These are phyloP conservation scores for Gandaritis pyraliata DNA, from an alignment of 2,888 invertebrate species.

Conservation along the genomic window DNA sequence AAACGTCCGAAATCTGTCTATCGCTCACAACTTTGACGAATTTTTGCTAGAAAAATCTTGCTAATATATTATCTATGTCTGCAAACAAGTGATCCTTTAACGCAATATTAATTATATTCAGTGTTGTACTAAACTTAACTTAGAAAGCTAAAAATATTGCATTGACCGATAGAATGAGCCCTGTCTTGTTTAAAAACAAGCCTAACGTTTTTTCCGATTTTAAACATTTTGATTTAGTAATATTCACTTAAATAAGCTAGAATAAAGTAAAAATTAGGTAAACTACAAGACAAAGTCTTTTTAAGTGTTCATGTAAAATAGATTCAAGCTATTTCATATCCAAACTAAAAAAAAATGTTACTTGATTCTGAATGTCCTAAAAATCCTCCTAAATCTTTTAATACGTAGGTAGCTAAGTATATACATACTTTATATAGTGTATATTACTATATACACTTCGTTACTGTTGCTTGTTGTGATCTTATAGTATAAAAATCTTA, in stretches of 20 bases:
- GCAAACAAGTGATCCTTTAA: too few relatives aligned
- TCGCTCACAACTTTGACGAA: too few relatives aligned
- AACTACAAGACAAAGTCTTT: constrained; percentile 30
- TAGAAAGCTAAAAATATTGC: too few relatives aligned
- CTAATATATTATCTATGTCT: too few relatives aligned
- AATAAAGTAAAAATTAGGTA: neutral
- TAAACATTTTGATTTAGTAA: too few relatives aligned
- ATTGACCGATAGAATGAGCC: too few relatives aligned
- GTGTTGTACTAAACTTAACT: too few relatives aligned
- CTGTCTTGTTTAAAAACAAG: too few relatives aligned
- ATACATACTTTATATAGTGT: neutral
- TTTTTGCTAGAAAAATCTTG: too few relatives aligned
- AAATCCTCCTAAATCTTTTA: neutral
- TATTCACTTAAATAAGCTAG: too few relatives aligned
- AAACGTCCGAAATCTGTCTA: neutral
- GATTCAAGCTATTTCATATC: constrained; percentile 1
- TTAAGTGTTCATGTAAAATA: constrained; percentile 17
- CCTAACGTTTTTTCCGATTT: too few relatives aligned
- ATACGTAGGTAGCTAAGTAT: neutral
- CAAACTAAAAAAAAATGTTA: neutral
- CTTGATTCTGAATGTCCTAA: constrained; percentile 1
- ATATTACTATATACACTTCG: neutral
- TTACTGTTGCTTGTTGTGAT: constrained; percentile 6
- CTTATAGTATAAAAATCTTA: neutral
- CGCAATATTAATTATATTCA: too few relatives aligned